Percentiles rank a stretch among this genome's conserved stretches.
These are phyloP conservation scores for Oligia strigilis DNA, from an alignment of 2,888 invertebrate genomes.

Conservation along the genomic window DNA sequence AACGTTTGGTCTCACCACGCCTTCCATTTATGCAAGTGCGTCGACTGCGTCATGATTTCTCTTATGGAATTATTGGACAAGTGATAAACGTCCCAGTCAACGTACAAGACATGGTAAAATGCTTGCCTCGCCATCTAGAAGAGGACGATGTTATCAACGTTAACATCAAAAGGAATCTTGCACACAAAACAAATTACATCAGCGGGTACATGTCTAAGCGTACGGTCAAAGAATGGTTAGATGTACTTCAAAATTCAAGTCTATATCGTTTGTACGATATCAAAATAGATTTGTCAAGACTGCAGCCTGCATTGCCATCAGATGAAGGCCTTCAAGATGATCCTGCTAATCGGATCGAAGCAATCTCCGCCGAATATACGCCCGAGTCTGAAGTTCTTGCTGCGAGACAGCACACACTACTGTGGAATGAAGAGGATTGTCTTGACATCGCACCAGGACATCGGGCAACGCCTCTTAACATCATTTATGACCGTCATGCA, in stretches of 20 bases:
- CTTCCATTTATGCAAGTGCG: slow-evolving; percentile 26
- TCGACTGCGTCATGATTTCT: not conserved
- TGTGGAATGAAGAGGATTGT: slow-evolving; percentile 25
- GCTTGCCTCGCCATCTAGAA: slow-evolving; percentile 6
- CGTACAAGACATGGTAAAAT: slow-evolving; percentile 16
- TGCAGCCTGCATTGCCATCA: not conserved
- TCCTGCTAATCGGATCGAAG: not conserved
- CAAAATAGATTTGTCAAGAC: slow-evolving; percentile 14
- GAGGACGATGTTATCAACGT: slow-evolving; percentile 22
- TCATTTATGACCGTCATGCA: slow-evolving; percentile 17
- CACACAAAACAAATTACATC: not conserved
- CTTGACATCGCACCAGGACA: slow-evolving; percentile 12
- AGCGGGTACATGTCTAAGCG: slow-evolving; percentile 15
- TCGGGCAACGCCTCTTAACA: not conserved
- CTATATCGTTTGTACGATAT: slow-evolving; percentile 20
- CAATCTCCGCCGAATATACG: not conserved
- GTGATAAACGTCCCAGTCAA: slow-evolving; percentile 14
- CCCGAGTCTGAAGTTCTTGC: slow-evolving; percentile 6
- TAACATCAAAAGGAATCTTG: not conserved
- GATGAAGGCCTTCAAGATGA: not conserved
- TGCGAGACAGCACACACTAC: not conserved
- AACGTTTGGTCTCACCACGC: slow-evolving; percentile 18
- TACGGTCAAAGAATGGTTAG: not conserved
- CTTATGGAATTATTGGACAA: slow-evolving; percentile 14
- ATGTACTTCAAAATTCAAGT: not conserved